Conservation (phyloP, 2,113 vertebrate species). For the Myrmophylax atrothorax region DNA sequence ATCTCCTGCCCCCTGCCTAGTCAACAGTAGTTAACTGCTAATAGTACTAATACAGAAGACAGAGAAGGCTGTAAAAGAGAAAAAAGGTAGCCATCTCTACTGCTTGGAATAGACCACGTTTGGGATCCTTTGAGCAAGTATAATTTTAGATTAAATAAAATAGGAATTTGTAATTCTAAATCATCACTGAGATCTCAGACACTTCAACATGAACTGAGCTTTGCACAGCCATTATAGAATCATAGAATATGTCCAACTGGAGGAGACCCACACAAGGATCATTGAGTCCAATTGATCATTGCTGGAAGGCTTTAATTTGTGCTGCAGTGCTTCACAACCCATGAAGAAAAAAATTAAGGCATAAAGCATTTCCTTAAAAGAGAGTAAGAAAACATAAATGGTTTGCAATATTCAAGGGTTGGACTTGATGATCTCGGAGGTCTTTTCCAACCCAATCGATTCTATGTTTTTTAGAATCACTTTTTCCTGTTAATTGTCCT, state of each 20-base stretch:
- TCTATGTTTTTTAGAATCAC: too few species aligned
- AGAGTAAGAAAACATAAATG: too few species aligned
- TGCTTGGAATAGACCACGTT: background rate
- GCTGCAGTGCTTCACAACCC: background rate
- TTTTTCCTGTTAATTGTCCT: too few species aligned
- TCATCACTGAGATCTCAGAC: background rate
- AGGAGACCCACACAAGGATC: background rate
- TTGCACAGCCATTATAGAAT: background rate
- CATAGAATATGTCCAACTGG: background rate
- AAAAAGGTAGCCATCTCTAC: background rate
- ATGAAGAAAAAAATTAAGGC: background rate
- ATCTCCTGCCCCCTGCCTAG: background rate
- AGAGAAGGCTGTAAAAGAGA: background rate
- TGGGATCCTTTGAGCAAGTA: background rate
- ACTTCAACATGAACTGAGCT: background rate
- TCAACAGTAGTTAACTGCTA: background rate
- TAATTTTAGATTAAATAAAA: background rate
- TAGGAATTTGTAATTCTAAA: background rate
- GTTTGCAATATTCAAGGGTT: too few species aligned
- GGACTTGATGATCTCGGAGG: too few species aligned
- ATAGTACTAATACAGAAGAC: background rate
- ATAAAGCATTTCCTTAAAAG: too few species aligned
- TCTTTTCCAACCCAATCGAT: too few species aligned
- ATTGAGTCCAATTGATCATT: background rate
- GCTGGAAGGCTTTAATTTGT: background rate